Evolutionary conservation across 2,113 vertebrate species (phyloP).

Genomic region (Spea multiplicata): DNA sequence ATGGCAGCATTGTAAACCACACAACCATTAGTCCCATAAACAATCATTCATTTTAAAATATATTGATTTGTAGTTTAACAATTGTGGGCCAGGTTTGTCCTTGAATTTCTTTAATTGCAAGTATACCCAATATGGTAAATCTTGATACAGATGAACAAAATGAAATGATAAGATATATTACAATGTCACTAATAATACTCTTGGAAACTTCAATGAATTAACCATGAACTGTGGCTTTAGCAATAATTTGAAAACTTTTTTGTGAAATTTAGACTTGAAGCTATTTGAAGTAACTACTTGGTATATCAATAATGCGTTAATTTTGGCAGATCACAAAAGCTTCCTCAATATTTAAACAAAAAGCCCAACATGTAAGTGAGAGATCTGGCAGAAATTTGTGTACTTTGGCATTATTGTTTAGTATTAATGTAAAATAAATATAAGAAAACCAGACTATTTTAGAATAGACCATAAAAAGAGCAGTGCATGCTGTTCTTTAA

Average conservation of each 20-base stretch:
- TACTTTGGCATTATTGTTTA: conserved; percentile 42
- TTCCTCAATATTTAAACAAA: conserved; percentile 23
- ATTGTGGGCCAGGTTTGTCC: conserved; percentile 1
- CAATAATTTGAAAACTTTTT: conserved; percentile 28
- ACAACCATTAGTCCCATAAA: too few species aligned
- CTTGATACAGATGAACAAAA: conserved; percentile 36
- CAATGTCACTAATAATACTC: conserved; percentile 19
- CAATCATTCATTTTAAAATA: too few species aligned
- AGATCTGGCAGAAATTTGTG: conserved; percentile 35
- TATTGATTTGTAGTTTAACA: too few species aligned
- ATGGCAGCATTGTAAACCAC: too few species aligned
- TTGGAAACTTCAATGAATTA: conserved; percentile 14
- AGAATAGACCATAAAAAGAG: conserved; percentile 34
- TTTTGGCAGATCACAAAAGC: conserved; percentile 31
- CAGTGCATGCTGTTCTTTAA: conserved; percentile 34
- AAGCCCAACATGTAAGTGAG: conserved; percentile 36
- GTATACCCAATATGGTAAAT: conserved; percentile 8
- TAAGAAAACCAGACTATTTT: conserved; percentile 27
- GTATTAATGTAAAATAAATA: conserved; percentile 32
- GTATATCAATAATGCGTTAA: conserved; percentile 38
- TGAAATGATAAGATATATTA: conserved; percentile 21
- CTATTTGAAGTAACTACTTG: conserved; percentile 23
- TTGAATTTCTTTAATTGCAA: conserved; percentile 15
- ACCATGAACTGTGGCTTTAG: conserved; percentile 18
- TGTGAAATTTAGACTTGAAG: conserved; percentile 15